Percentiles rank a stretch among this genome's conserved stretches.
Evolutionary conservation across 1,140 invertebrate species (phyloP).

Genomic region (Nebria ingens): DNA sequence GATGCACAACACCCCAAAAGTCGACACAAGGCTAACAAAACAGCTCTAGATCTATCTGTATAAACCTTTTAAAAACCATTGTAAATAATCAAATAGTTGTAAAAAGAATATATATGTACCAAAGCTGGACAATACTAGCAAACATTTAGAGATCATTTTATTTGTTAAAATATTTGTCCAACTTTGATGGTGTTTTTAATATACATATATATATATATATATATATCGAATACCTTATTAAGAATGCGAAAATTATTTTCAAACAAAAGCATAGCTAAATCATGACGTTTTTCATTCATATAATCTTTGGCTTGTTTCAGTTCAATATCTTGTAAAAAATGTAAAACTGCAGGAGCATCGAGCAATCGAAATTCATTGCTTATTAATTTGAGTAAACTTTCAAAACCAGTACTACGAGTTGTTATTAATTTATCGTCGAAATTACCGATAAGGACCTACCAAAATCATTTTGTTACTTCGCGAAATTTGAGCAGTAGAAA

Average conservation of each 20-base stretch:
- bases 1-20: conserved; percentile 50
- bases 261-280: conserved; percentile 49
- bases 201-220: too few relatives aligned
- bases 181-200: too few relatives aligned
- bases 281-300: conserved; percentile 49
- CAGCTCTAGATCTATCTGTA: conserved; percentile 54
- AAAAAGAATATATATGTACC: background rate
- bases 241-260: conserved; percentile 61
- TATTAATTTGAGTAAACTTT: conserved; percentile 51
- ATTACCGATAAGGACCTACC: conserved; percentile 55
- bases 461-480: background rate
- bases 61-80: conserved; percentile 53
- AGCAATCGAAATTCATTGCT: conserved; percentile 45
- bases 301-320: conserved; percentile 47
- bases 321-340: conserved; percentile 59
- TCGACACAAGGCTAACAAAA: conserved; percentile 58
- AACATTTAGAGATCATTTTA: background rate
- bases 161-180: background rate
- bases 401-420: conserved; percentile 58
- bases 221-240: conserved; percentile 55
- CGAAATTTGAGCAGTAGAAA: conserved; percentile 19
- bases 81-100: conserved; percentile 6
- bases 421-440: conserved; percentile 62
- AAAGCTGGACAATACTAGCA: background rate
- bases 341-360: conserved; percentile 46